Percentiles rank a stretch among this genome's conserved stretches.
Conservation (phyloP, 2,888 invertebrate genomes). For the Sarcophaga caerulescens region DNA sequence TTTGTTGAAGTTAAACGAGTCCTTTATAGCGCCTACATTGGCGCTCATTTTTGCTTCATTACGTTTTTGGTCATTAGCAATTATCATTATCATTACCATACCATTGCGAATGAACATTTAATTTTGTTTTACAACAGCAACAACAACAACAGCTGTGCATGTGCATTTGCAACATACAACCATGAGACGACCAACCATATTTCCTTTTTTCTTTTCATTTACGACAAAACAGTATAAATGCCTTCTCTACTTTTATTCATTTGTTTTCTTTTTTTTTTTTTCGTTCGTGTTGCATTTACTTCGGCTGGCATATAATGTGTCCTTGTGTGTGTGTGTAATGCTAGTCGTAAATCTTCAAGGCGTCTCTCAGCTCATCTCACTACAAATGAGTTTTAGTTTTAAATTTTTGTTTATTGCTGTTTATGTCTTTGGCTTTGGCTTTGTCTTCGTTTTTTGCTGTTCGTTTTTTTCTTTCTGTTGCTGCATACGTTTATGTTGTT, state of each 20-base stretch:
- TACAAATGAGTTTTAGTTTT: slow-evolving; percentile 67
- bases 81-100: slow-evolving; percentile 72
- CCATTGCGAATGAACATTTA: slow-evolving; percentile 71
- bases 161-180: slow-evolving; percentile 42
- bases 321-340: slow-evolving; percentile 54
- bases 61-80: slow-evolving; percentile 72
- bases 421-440: slow-evolving; percentile 66
- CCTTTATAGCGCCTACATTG: slow-evolving; percentile 58
- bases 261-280: neutral
- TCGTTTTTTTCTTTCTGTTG: slow-evolving; percentile 55
- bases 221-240: slow-evolving; percentile 36
- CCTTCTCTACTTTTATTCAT: neutral
- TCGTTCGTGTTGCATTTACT: neutral
- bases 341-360: slow-evolving; percentile 66
- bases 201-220: slow-evolving; percentile 52
- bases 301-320: slow-evolving; percentile 42
- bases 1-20: slow-evolving; percentile 29
- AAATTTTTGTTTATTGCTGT: slow-evolving; percentile 64
- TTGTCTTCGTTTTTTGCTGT: slow-evolving; percentile 71
- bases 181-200: slow-evolving; percentile 48
- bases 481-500: slow-evolving; percentile 70
- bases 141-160: slow-evolving; percentile 16
- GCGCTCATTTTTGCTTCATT: slow-evolving; percentile 66
- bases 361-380: slow-evolving; percentile 66
- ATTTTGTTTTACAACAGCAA: slow-evolving; percentile 62